These are phyloP conservation scores for Andrena bucephala DNA, from an alignment of 2,888 invertebrate genomes.

Conservation along the genomic window DNA sequence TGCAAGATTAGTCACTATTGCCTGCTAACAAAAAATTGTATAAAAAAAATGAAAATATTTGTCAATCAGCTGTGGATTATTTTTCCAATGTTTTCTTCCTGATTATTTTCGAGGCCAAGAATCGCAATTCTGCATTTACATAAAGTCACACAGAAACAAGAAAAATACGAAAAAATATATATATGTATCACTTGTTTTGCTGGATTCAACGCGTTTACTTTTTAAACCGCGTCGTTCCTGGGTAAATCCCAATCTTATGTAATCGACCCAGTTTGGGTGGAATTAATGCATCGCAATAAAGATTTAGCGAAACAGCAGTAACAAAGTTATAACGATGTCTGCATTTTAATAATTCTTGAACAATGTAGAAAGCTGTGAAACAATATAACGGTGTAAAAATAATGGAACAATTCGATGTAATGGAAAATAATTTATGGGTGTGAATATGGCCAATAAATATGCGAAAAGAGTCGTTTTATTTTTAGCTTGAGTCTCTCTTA, in stretches of 20 bases:
- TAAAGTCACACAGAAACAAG: neutral
- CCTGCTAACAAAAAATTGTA: no score
- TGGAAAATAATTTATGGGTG: neutral
- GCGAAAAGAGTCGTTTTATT: neutral
- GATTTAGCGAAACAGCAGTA: neutral
- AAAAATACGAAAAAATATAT: neutral
- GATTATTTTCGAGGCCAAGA: neutral
- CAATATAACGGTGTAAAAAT: neutral
- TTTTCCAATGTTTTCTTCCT: neutral
- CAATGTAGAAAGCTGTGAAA: neutral
- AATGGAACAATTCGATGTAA: neutral
- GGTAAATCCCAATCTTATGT: neutral
- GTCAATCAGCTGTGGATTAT: no score
- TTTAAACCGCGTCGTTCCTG: neutral
- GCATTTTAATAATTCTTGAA: neutral
- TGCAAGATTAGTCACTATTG: no score
- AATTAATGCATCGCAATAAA: constrained; percentile 5
- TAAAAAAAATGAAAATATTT: no score
- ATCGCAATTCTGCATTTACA: neutral
- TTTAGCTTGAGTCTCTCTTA: neutral
- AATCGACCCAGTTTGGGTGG: constrained; percentile 4
- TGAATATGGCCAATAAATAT: neutral
- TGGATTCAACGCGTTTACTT: neutral
- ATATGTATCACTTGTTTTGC: neutral
- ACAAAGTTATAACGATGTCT: neutral